Evolutionary conservation across 2,888 invertebrate species (phyloP).

Genomic region (Polydrusus tereticollis): DNA sequence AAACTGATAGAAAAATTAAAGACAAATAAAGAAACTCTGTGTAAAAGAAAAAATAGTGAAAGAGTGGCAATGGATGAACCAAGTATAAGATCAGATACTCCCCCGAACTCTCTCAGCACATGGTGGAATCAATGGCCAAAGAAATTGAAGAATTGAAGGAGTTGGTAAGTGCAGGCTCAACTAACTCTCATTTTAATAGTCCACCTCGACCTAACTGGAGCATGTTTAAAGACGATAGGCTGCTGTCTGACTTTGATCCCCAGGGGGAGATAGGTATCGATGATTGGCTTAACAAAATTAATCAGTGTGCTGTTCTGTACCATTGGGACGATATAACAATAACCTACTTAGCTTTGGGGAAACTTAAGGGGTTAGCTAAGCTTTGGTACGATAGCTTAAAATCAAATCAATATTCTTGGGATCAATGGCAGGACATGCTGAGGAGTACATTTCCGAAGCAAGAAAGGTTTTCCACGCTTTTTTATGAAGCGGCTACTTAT

Average conservation of each 20-base stretch:
- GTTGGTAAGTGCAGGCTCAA: background rate
- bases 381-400: background rate
- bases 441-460: too few relatives aligned
- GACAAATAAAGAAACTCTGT: too few relatives aligned
- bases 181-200: background rate
- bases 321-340: background rate
- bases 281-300: background rate
- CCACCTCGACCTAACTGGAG: background rate
- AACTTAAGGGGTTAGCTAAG: background rate
- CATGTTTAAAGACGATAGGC: constrained; percentile 8
- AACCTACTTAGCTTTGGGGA: background rate
- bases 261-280: background rate
- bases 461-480: too few relatives aligned
- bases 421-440: too few relatives aligned
- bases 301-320: background rate
- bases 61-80: too few relatives aligned
- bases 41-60: too few relatives aligned
- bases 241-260: background rate
- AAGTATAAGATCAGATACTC: background rate
- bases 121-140: too few relatives aligned
- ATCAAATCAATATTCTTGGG: background rate
- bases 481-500: too few relatives aligned
- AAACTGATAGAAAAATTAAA: too few relatives aligned
- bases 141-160: too few relatives aligned
- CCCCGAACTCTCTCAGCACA: background rate